Conservation (phyloP, 2,888 invertebrate genomes). For the Malacosoma neustria region DNA sequence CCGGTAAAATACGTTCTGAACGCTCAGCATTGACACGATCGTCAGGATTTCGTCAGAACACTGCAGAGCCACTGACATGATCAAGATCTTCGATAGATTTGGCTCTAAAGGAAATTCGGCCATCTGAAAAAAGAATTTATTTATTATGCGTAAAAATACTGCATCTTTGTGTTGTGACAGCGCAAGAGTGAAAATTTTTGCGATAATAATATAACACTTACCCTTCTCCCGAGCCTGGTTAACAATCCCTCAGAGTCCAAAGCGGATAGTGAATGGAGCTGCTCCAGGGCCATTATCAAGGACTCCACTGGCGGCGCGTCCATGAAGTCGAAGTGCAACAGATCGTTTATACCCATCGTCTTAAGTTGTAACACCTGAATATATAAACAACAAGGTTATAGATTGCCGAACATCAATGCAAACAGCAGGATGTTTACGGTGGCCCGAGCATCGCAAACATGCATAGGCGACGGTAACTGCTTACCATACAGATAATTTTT, state of each 20-base stretch:
- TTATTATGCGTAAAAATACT: too few relatives aligned
- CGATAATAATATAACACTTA: too few relatives aligned
- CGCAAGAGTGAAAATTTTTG: too few relatives aligned
- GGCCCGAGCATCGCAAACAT: too few relatives aligned
- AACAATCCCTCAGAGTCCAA: conserved; percentile 95
- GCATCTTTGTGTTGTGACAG: too few relatives aligned
- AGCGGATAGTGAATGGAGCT: conserved; percentile 96
- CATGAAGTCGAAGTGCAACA: conserved; percentile 99
- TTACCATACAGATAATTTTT: too few relatives aligned
- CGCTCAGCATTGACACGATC: conserved; percentile 98
- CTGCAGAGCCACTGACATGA: conserved; percentile 98
- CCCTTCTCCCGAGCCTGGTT: conserved; percentile 85
- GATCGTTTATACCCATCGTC: conserved; percentile 99
- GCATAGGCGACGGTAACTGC: too few relatives aligned
- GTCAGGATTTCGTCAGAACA: conserved; percentile 99
- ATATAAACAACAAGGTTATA: too few relatives aligned
- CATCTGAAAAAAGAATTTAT: conserved; percentile 78
- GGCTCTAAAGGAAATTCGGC: conserved; percentile 99
- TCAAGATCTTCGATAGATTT: conserved; percentile 97
- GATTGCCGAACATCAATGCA: too few relatives aligned
- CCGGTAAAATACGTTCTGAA: conserved; percentile 96
- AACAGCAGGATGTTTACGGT: too few relatives aligned
- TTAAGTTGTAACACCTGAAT: conserved; percentile 95
- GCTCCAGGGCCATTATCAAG: conserved; percentile 97
- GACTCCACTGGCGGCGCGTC: conserved; percentile 99